Evolutionary conservation across 2,113 vertebrate species (phyloP), one percentile per base, ranked within the genome.

Genomic region (Aepyceros melampus): DNA sequence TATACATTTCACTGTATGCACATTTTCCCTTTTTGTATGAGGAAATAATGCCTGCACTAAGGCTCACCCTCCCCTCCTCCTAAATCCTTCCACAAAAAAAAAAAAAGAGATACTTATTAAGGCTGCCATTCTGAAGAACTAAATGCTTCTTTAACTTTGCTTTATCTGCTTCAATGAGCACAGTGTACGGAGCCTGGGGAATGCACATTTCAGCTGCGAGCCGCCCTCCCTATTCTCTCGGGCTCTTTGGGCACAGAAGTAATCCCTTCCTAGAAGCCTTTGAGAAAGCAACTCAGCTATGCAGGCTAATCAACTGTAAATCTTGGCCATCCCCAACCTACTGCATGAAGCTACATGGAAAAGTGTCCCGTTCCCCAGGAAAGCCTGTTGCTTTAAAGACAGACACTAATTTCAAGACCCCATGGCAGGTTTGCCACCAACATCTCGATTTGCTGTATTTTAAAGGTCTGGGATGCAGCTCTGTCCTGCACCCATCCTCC

Each of bases 141-240:
- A 98, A 98, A 98, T 98, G 98, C 98, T 98, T 83, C 98, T 99
- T 99, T 98, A 98, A 98, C 96, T 97, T 98, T 95, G 97, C 98
- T 99, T 99, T 98, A 85, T 99, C 96, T 98, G 99, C 99, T 98
- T 98, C 98, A 98, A 6, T 98, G 98, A 99, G 76, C 98, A 90
- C 97, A 97, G 96, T 98, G 95, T 98, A 97, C 94, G 83, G 87
- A 97, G 98, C 60, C 98, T 58, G 89, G 95, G 97, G 98, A 98
- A 98, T 98, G 98, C 98, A 98, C 95, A 90, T 87, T 93, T 64
- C 29, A 87, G 97, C 97, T 33, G 62, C 74, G 31, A 85, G 91
- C 97, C 40, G 92, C 95, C 95, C 92, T 58, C 96, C 82, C 97
- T 82, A 74, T 97, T 99, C 98, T 98, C 98, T 92, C 45, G 87